A percentile compares a stretch with the other conserved stretches of the same genome.
Evolutionary conservation across 2,113 vertebrate species (phyloP).

Genomic region (Balaeniceps rex): DNA sequence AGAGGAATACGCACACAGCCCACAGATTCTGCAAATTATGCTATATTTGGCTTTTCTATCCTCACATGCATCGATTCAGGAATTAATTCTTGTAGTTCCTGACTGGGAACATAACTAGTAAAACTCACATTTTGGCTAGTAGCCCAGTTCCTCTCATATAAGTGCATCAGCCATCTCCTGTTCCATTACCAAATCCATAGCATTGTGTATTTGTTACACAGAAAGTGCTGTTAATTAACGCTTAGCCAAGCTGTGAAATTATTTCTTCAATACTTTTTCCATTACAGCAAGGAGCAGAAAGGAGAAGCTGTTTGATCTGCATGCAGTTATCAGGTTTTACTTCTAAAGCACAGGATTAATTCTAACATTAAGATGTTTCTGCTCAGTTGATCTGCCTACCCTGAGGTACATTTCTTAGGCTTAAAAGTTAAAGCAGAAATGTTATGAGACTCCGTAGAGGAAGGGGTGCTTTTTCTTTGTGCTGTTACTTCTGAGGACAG

Average conservation of each 20-base stretch:
- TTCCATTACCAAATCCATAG: background rate
- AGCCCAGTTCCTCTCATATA: background rate
- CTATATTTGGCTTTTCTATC: background rate
- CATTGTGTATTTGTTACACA: background rate
- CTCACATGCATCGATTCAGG: background rate
- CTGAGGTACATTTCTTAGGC: background rate
- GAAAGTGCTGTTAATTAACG: background rate
- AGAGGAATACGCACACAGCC: background rate
- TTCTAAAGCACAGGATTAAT: background rate
- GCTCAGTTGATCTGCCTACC: background rate
- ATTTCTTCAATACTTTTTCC: background rate
- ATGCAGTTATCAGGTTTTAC: background rate
- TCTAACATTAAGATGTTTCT: background rate
- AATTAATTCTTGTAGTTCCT: background rate
- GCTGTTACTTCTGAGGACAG: background rate
- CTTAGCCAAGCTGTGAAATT: background rate
- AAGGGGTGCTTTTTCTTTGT: background rate
- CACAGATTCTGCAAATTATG: background rate
- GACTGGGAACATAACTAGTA: background rate
- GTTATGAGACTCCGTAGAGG: background rate
- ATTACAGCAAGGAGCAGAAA: background rate
- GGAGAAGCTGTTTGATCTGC: background rate
- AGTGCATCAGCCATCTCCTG: background rate
- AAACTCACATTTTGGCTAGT: background rate
- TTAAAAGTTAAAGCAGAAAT: background rate